Percentiles rank a stretch among this genome's conserved stretches.
phyloP scores from a whole-genome alignment of 30 jellyfish, hydroid and myxozoan genomes.

The Turritopsis rubra region DNA sequence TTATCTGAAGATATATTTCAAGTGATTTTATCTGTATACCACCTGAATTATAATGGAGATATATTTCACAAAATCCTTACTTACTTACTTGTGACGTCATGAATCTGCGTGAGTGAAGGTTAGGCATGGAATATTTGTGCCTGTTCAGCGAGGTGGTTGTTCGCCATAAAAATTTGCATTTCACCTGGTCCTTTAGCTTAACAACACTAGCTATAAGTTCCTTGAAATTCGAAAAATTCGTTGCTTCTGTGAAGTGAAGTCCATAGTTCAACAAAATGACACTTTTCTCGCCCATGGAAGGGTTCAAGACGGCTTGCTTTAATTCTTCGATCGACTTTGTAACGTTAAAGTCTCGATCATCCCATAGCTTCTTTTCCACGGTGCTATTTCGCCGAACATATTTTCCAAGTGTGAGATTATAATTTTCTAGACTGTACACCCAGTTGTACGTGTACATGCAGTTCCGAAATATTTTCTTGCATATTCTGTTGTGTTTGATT shows the following conservation, averaged over 20 bases:
- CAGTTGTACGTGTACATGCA: conserved; percentile 81
- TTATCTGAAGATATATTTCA: not conserved
- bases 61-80: too few relatives aligned
- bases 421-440: conserved; percentile 85
- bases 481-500: conserved; percentile 52
- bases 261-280: conserved; percentile 77
- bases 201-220: conserved; percentile 46
- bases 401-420: conserved; percentile 52
- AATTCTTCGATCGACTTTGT: conserved; percentile 55
- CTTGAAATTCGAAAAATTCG: conserved; percentile 59
- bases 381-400: conserved; percentile 70
- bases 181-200: conserved; percentile 19
- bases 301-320: conserved; percentile 66
- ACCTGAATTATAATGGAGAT: too few relatives aligned
- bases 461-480: conserved; percentile 48
- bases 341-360: conserved; percentile 50
- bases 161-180: conserved; percentile 74
- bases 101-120: conserved; percentile 87
- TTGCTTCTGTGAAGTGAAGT: conserved; percentile 75
- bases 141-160: conserved; percentile 80
- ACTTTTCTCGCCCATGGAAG: conserved; percentile 74
- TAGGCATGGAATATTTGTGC: conserved; percentile 82
- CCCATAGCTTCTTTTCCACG: conserved; percentile 50
- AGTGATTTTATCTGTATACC: too few relatives aligned
- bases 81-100: conserved; percentile 80